Evolutionary conservation across 1,140 invertebrate species (phyloP).

Genomic region (Orussus abietinus): DNA sequence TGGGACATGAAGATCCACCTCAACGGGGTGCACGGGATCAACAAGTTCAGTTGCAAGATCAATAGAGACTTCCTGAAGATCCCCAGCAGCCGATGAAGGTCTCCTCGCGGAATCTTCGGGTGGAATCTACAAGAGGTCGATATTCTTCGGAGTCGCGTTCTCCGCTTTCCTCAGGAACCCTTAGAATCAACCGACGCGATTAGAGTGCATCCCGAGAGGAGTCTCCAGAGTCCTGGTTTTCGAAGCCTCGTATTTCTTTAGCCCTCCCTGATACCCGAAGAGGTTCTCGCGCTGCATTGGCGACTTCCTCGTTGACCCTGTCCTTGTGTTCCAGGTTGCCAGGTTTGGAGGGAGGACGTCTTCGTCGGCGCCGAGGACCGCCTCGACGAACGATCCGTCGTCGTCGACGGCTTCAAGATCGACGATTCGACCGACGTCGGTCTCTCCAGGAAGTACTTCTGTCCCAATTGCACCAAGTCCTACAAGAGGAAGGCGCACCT

Average conservation of each 20-base stretch:
- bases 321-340: neutral
- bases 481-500: neutral
- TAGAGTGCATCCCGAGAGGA: too few relatives aligned
- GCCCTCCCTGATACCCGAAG: neutral
- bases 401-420: too few relatives aligned
- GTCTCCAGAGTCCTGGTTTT: too few relatives aligned
- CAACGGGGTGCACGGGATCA: constrained; percentile 15
- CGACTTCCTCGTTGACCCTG: neutral
- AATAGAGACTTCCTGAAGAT: constrained; percentile 16
- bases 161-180: too few relatives aligned
- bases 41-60: constrained; percentile 12
- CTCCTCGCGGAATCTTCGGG: neutral
- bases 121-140: neutral
- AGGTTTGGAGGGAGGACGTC: neutral
- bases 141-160: too few relatives aligned
- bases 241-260: too few relatives aligned
- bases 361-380: too few relatives aligned
- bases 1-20: constrained; percentile 23
- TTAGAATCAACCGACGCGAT: too few relatives aligned
- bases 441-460: too few relatives aligned
- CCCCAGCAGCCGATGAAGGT: neutral
- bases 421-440: too few relatives aligned
- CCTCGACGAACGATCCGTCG: too few relatives aligned
- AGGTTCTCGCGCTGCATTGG: neutral
- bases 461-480: neutral